A percentile compares a stretch with the other conserved stretches of the same genome.
phyloP scores from a whole-genome alignment of 2,797 vertebrate species.

The Lates japonicus region DNA sequence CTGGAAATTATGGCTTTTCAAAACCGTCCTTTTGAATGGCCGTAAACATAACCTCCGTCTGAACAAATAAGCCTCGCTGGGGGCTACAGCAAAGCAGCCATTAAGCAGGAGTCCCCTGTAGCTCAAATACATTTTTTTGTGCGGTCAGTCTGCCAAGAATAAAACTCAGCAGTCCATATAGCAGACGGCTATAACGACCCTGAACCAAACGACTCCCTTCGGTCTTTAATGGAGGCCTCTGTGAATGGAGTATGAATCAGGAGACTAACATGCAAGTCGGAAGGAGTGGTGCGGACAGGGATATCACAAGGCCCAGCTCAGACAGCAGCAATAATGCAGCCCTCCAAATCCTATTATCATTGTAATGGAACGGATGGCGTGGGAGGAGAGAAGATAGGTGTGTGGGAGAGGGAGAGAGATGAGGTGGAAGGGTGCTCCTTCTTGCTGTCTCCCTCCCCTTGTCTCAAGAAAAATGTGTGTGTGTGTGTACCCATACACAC shows the following conservation, averaged over 20 bases:
- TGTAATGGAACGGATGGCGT: constrained; percentile 79
- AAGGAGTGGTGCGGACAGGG: constrained; percentile 64
- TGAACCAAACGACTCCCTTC: constrained; percentile 69
- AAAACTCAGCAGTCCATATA: constrained; percentile 73
- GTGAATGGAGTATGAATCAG: constrained; percentile 77
- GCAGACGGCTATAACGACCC: constrained; percentile 64
- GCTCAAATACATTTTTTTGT: constrained; percentile 46
- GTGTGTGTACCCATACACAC: constrained; percentile 2
- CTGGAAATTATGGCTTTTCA: constrained; percentile 53
- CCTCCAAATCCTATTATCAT: constrained; percentile 85
- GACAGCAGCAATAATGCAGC: constrained; percentile 80
- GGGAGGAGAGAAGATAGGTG: constrained; percentile 69
- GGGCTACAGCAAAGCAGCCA: constrained; percentile 55
- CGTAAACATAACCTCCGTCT: constrained; percentile 69
- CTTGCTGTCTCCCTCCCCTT: constrained; percentile 17
- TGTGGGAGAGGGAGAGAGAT: constrained; percentile 51
- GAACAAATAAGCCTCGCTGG: constrained; percentile 61
- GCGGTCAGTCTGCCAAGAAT: constrained; percentile 62
- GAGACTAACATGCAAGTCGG: constrained; percentile 73
- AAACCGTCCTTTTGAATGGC: constrained; percentile 55
- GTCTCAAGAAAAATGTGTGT: constrained; percentile 46
- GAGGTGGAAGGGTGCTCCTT: constrained; percentile 53
- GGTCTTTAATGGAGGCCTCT: constrained; percentile 72
- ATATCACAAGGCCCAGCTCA: constrained; percentile 73
- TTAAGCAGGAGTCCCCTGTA: constrained; percentile 59